phyloP scores from a whole-genome alignment of 2,797 vertebrate genomes.

The Sciurus carolinensis region DNA sequence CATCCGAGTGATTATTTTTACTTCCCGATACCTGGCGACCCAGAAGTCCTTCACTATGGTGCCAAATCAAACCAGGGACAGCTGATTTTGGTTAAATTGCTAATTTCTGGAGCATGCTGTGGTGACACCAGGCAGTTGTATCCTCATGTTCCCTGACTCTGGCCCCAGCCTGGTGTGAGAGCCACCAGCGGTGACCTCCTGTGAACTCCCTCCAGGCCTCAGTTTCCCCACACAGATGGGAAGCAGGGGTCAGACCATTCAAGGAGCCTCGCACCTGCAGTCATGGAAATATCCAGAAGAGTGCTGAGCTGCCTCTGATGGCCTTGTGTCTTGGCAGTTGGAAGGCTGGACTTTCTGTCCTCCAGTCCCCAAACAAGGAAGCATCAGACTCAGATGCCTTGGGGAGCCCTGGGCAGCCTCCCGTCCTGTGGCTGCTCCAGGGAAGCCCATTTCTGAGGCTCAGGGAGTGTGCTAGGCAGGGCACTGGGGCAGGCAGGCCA shows the following conservation, averaged over 20 bases:
- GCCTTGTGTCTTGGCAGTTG: background rate
- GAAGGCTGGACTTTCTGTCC: too few relatives aligned
- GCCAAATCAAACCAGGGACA: background rate
- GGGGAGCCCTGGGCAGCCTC: too few relatives aligned
- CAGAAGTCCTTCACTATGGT: background rate
- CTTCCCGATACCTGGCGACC: background rate
- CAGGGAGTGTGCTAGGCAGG: accelerated
- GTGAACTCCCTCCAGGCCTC: background rate
- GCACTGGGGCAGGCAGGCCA: background rate
- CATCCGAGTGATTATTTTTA: too few relatives aligned
- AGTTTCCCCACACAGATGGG: background rate
- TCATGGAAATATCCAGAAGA: background rate
- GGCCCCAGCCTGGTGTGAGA: background rate
- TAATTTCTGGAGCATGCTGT: background rate
- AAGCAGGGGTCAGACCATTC: background rate
- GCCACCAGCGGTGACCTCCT: accelerated
- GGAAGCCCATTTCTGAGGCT: background rate
- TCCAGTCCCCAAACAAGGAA: background rate
- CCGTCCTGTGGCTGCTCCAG: too few relatives aligned
- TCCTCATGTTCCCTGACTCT: background rate
- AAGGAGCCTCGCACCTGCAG: background rate
- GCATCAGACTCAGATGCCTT: too few relatives aligned
- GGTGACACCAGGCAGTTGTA: too few relatives aligned
- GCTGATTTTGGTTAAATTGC: background rate
- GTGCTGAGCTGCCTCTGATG: background rate